Base-by-base conservation (phyloP, 2,113 vertebrate species). In the Pithys albifrons region DNA sequence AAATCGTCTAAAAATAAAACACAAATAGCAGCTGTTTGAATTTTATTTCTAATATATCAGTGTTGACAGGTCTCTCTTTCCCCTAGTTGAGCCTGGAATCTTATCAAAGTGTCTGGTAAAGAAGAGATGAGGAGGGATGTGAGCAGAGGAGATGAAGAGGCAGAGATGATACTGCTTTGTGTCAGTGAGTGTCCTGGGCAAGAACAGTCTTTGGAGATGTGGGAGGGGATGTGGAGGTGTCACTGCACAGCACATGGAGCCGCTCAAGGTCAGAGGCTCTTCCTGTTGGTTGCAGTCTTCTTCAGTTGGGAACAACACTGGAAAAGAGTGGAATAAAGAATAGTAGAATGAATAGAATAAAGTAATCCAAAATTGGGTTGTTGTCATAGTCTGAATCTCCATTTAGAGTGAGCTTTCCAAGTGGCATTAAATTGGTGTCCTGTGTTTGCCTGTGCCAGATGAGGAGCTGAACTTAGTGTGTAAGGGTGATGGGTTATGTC, bases 11-110 rank as follows among this genome's bases (percentile, higher is more conserved):
- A 97, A 97, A 97, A 96, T 97, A 97, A 97, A 97, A 80, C 88
- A 96, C 70, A 97, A 96, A 97, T 94, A 97, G 77, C 97, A 98
- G 95, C 96, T 98, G 94, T 66, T 96, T 94, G 91, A 95, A 96
- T 97, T 97, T 84, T 97, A 67, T 96, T 97, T 88, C 74, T 93
- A 96, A 95, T 97, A 61, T 82, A 96, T 96, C 92, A 92, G 59
- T 24, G 71, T 71, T 98, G 95, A 96, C 83, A 97, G 83, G 45
- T 88, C 91, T 93, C 91, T 67, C 51, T 79, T 95, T 91, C 51
- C 72, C 74, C 25, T 12, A 70, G 17, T 66, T 95, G 88, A 93
- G 37, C 49, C 94, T 64, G 46, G 66, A 95, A 95, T 97, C 89
- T 54, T 85, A 65, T 58, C 78, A 75, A 97, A 79, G 59, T 19